Evolutionary conservation across 2,113 vertebrate genomes (phyloP).

Genomic region (Chloropsis hardwickii): DNA sequence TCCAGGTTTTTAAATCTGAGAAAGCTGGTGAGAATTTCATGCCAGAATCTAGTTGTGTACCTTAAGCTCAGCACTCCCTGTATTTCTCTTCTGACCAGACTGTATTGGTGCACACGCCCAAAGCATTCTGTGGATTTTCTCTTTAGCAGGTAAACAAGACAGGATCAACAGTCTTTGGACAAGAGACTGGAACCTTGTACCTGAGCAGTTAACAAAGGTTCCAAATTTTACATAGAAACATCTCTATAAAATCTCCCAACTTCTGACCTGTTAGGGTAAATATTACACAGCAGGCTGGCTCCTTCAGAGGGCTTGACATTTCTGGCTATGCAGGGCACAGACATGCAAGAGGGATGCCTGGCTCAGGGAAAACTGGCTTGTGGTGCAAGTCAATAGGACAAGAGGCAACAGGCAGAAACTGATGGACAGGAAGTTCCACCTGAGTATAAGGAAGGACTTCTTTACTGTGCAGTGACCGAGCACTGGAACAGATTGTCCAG

Average conservation of each 20-base stretch:
- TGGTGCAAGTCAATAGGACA: background rate
- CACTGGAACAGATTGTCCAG: background rate
- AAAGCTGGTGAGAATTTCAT: background rate
- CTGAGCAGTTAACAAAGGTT: background rate
- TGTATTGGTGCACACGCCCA: fast-evolving
- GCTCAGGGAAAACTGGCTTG: background rate
- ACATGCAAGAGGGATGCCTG: fast-evolving
- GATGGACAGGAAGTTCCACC: background rate
- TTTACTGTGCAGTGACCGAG: background rate
- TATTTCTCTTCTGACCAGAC: background rate
- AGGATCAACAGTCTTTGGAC: fast-evolving
- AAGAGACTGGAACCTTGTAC: background rate
- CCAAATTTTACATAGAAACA: background rate
- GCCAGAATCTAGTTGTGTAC: background rate
- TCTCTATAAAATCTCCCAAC: fast-evolving
- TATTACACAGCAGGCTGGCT: background rate
- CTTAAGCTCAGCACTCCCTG: background rate
- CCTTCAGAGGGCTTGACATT: background rate
- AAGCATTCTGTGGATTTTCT: background rate
- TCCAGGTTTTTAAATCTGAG: background rate
- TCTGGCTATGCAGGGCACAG: fast-evolving
- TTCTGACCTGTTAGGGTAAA: background rate
- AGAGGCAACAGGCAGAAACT: background rate
- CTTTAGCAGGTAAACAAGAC: background rate
- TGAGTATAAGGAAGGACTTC: background rate